A percentile compares a stretch with the other conserved stretches of the same genome.
Evolutionary conservation across 2,888 invertebrate genomes (phyloP).

Genomic region (Galeruca laticollis): DNA sequence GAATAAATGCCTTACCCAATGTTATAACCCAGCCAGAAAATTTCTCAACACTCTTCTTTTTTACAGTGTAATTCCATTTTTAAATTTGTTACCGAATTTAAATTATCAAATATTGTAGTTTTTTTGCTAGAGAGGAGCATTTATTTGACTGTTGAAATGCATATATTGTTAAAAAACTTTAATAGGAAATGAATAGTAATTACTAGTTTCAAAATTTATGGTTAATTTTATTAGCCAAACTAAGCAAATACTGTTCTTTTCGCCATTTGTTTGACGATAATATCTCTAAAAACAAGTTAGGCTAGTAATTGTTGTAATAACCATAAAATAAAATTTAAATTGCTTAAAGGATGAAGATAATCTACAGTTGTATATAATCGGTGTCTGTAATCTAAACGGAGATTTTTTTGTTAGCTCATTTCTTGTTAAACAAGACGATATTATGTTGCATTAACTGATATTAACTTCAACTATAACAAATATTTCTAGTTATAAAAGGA

Average conservation of each 20-base stretch:
- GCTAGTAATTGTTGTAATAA: slow-evolving; percentile 48
- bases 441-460: not conserved
- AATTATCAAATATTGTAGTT: too few species aligned
- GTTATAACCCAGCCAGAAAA: too few species aligned
- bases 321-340: slow-evolving; percentile 51
- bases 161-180: not conserved
- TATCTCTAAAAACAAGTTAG: slow-evolving; percentile 3
- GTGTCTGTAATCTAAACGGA: slow-evolving; percentile 24
- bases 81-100: too few species aligned
- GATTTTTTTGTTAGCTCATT: not conserved
- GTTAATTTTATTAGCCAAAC: not conserved
- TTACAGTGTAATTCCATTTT: too few species aligned
- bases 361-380: slow-evolving; percentile 40
- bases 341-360: slow-evolving; percentile 44
- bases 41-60: too few species aligned
- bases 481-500: too few species aligned
- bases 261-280: not conserved
- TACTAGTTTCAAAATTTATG: slow-evolving; percentile 1
- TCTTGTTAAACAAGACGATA: not conserved
- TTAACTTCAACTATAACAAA: not conserved
- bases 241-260: not conserved
- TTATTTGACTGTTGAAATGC: not conserved
- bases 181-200: not conserved
- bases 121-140: too few species aligned
- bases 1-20: too few species aligned